Percentiles rank a stretch among this genome's conserved stretches.
phyloP scores from a whole-genome alignment of 2,888 invertebrate species.

The Embidobia sp. region DNA sequence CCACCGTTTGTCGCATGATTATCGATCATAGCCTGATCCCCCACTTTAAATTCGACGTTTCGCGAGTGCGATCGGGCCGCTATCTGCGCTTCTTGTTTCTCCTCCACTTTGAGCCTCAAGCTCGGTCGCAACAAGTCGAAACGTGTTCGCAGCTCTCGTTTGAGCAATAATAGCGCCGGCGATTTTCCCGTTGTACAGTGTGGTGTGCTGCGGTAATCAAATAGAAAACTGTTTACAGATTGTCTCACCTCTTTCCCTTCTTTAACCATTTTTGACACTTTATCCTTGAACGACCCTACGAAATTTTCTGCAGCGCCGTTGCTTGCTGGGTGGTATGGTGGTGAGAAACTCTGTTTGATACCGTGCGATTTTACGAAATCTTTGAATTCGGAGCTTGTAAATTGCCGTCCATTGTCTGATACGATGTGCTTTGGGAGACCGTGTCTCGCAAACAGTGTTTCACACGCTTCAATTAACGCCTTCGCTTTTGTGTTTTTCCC shows the following conservation, averaged over 20 bases:
- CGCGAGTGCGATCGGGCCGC: not conserved
- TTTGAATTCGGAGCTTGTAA: not conserved
- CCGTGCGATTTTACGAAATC: not conserved
- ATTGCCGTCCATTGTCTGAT: not conserved
- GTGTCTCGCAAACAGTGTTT: slow-evolving; percentile 44
- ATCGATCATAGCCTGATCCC: slow-evolving; percentile 26
- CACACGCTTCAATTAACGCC: slow-evolving; percentile 7
- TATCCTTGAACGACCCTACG: slow-evolving; percentile 1
- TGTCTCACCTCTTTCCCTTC: not conserved
- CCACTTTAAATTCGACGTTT: not conserved
- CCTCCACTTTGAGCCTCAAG: not conserved
- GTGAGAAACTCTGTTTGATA: slow-evolving; percentile 10
- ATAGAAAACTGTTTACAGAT: slow-evolving; percentile 15
- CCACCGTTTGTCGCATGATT: slow-evolving; percentile 30
- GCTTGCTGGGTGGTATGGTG: slow-evolving; percentile 4
- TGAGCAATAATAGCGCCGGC: slow-evolving; percentile 10
- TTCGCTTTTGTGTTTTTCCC: slow-evolving; percentile 16
- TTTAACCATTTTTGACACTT: slow-evolving; percentile 8
- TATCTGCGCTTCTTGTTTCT: slow-evolving; percentile 10
- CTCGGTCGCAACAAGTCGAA: slow-evolving; percentile 26
- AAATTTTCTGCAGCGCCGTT: slow-evolving; percentile 15
- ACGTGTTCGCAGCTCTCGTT: slow-evolving; percentile 24
- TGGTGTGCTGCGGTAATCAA: slow-evolving; percentile 12
- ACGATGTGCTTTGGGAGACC: slow-evolving; percentile 49
- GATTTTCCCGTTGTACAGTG: slow-evolving; percentile 24